Percentiles rank a stretch among this genome's conserved stretches.
These are phyloP conservation scores for Mythimna lalbum DNA, from an alignment of 2,888 invertebrate species.

Conservation along the genomic window DNA sequence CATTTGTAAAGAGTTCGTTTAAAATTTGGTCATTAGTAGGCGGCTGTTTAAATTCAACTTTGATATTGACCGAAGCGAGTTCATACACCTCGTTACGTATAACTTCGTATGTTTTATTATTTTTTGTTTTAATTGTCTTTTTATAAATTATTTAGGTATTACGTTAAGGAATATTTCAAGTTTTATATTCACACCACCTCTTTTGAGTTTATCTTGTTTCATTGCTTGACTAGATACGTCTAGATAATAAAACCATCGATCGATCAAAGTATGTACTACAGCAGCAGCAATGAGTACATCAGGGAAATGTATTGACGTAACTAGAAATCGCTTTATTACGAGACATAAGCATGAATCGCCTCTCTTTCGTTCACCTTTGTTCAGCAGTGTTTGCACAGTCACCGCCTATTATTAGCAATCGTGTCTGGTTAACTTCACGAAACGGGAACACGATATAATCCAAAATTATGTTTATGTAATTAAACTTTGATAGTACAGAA, in stretches of 20 bases:
- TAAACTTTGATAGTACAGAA: slow-evolving; percentile 30
- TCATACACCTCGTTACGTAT: slow-evolving; percentile 56
- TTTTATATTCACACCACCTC: not conserved
- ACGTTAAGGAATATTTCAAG: not conserved
- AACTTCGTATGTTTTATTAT: slow-evolving; percentile 29
- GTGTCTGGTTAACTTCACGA: slow-evolving; percentile 60
- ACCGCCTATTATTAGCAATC: slow-evolving; percentile 62
- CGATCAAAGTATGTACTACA: slow-evolving; percentile 29
- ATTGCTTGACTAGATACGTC: slow-evolving; percentile 22
- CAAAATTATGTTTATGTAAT: slow-evolving; percentile 56
- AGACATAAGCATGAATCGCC: slow-evolving; percentile 61
- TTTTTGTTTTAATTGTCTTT: slow-evolving; percentile 24
- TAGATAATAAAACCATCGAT: slow-evolving; percentile 4
- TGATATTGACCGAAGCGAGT: slow-evolving; percentile 62
- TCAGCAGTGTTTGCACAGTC: slow-evolving; percentile 68
- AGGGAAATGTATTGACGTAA: slow-evolving; percentile 64
- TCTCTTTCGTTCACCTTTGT: slow-evolving; percentile 69
- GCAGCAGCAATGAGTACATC: slow-evolving; percentile 19
- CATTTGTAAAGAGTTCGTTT: slow-evolving; percentile 40
- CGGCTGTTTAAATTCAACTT: slow-evolving; percentile 60
- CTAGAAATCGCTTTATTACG: slow-evolving; percentile 67
- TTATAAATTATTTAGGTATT: slow-evolving; percentile 1
- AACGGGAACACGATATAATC: slow-evolving; percentile 62
- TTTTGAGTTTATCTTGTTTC: slow-evolving; percentile 1
- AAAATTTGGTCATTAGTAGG: slow-evolving; percentile 64